phyloP scores from a whole-genome alignment of 2,113 vertebrate species.

The Crotophaga sulcirostris region DNA sequence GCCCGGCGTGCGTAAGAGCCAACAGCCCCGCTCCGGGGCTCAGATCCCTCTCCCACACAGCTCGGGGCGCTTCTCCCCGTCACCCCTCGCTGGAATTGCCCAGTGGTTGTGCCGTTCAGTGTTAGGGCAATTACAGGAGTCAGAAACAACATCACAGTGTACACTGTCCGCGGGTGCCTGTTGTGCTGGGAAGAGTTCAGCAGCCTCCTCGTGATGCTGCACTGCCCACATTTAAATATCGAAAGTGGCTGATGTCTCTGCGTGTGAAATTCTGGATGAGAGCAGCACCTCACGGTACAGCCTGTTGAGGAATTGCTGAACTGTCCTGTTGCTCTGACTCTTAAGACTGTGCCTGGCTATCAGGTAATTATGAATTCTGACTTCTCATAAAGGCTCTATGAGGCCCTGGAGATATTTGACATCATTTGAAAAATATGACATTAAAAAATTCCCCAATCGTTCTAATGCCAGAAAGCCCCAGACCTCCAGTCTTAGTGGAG shows the following conservation, averaged over 20 bases:
- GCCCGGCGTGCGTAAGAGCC: not conserved
- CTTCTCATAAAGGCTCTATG: not conserved
- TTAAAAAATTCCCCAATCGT: not conserved
- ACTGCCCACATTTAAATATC: accelerated
- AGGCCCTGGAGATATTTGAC: not conserved
- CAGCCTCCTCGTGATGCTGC: accelerated
- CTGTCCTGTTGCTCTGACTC: not conserved
- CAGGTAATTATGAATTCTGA: not conserved
- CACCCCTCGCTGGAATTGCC: accelerated
- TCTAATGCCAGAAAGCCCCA: not conserved
- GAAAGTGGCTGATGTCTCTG: accelerated
- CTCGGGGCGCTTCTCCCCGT: not conserved
- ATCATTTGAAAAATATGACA: not conserved
- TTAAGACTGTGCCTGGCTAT: accelerated
- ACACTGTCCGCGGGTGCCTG: no score
- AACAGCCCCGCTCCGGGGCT: not conserved
- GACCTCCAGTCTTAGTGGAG: not conserved
- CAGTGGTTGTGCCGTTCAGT: accelerated
- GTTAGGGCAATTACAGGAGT: accelerated
- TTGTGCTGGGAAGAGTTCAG: no score
- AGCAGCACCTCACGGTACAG: accelerated
- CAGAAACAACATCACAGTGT: no score
- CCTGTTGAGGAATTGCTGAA: not conserved
- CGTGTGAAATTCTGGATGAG: accelerated
- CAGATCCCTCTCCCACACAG: not conserved